Conservation (phyloP, 2,888 invertebrate species). For the Trachelus iudaicus region DNA sequence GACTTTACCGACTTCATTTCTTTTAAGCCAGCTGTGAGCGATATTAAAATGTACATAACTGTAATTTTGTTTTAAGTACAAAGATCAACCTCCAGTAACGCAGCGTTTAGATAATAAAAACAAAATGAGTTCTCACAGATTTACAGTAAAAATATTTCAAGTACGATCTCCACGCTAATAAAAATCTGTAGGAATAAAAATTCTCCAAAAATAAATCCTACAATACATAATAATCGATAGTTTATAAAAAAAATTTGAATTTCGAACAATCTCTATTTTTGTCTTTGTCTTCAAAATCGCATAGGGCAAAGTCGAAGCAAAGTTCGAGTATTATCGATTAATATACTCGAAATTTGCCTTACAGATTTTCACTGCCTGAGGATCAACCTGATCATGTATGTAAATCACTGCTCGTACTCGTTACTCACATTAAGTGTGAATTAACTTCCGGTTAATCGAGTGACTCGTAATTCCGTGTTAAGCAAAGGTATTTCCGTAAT, state of each 20-base stretch:
- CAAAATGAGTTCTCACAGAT: no score
- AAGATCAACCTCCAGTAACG: no score
- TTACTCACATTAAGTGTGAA: not conserved
- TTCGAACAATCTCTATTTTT: no score
- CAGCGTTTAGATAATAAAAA: no score
- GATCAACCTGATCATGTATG: not conserved
- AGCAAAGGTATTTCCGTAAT: not conserved
- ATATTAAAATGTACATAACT: not conserved
- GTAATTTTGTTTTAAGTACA: not conserved
- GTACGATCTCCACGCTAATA: not conserved
- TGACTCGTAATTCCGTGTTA: not conserved
- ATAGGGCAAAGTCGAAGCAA: not conserved
- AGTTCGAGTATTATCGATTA: not conserved
- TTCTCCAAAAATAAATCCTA: not conserved
- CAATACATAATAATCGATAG: not conserved
- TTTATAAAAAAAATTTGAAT: not conserved
- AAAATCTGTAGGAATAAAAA: not conserved
- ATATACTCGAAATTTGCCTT: not conserved
- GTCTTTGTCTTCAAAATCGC: not conserved
- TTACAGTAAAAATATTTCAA: not conserved
- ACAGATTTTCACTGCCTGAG: not conserved
- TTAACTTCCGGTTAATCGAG: not conserved
- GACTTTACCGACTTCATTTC: not conserved
- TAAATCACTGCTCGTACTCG: not conserved
- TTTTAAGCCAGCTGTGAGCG: not conserved